Conservation (phyloP, 2,113 vertebrate species). For the Dinomys branickii region DNA sequence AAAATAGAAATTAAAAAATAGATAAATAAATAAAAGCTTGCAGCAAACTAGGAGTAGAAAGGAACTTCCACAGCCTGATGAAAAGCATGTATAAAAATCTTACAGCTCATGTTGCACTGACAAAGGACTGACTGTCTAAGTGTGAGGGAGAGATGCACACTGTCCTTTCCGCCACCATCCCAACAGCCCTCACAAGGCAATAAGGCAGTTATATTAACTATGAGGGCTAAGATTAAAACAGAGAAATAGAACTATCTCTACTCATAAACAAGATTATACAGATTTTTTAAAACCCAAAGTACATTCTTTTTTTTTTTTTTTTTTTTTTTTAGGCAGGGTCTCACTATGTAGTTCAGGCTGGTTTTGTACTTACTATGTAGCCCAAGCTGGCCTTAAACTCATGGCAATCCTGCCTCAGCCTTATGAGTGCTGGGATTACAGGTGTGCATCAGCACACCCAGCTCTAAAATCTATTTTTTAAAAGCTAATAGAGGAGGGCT, state of each 20-base stretch:
- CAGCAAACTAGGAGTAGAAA: background rate
- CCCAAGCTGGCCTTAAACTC: background rate
- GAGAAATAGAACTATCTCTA: background rate
- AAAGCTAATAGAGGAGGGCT: background rate
- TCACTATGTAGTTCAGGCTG: background rate
- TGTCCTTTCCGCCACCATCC: background rate
- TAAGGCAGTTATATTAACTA: background rate
- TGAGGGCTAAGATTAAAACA: constrained; percentile 23
- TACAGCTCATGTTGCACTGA: background rate
- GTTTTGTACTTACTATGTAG: background rate
- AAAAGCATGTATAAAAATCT: background rate
- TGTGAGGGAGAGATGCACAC: background rate
- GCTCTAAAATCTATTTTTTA: background rate
- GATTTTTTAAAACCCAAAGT: background rate
- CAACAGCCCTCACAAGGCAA: background rate
- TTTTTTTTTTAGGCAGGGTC: background rate
- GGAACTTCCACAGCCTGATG: background rate
- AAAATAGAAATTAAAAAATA: no score
- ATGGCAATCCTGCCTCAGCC: background rate
- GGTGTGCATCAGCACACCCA: background rate
- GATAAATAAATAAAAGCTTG: no score
- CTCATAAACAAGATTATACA: background rate
- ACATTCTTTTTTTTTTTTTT: background rate
- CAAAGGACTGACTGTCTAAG: background rate
- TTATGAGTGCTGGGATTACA: background rate